A percentile compares a stretch with the other conserved stretches of the same genome.
Evolutionary conservation across 2,113 vertebrate genomes (phyloP).

Genomic region (Rynchops niger): DNA sequence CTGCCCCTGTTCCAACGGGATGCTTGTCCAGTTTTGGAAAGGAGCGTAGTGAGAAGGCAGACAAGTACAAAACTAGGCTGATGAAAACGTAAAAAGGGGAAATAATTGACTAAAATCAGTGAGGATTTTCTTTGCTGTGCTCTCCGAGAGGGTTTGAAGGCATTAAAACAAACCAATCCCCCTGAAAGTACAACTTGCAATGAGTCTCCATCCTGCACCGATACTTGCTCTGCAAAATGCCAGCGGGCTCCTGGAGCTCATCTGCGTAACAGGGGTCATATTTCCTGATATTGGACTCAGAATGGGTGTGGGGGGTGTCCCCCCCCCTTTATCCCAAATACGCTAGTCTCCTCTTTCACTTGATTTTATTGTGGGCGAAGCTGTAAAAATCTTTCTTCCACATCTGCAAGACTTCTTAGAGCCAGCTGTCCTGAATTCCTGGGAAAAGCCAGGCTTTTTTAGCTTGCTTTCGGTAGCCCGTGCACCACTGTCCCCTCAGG

Average conservation of each 20-base stretch:
- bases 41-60: background rate
- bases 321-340: background rate
- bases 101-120: background rate
- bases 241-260: background rate
- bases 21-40: background rate
- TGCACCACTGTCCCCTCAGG: background rate
- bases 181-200: fast-evolving
- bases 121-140: background rate
- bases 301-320: background rate
- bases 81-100: background rate
- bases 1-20: background rate
- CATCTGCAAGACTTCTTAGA: conserved; percentile 55
- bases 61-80: background rate
- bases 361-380: background rate
- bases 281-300: background rate
- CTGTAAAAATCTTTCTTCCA: conserved; percentile 50
- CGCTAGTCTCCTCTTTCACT: conserved; percentile 30
- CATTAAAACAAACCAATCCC: background rate
- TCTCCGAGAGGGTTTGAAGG: background rate
- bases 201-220: background rate
- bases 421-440: conserved; percentile 42
- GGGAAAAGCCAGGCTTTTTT: conserved; percentile 38
- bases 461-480: background rate
- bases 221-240: conserved; percentile 8
- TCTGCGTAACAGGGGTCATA: background rate